Conservation (phyloP, 2,888 invertebrate species). For the Cephus rjabovi region DNA sequence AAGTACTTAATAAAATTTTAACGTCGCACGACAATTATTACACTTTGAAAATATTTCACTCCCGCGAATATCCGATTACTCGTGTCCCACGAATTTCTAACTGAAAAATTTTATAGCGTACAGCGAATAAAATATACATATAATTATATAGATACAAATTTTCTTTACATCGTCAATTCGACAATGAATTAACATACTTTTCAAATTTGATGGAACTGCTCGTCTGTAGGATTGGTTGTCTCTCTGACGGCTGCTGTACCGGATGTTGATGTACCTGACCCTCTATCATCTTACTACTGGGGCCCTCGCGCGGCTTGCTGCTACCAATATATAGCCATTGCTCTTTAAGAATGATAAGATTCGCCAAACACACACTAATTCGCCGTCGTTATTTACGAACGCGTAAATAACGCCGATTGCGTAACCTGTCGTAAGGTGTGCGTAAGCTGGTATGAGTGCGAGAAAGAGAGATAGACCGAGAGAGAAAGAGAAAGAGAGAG, state of each 20-base stretch:
- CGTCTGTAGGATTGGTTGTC: slow-evolving; percentile 30
- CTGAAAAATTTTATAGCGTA: neutral
- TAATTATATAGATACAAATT: neutral
- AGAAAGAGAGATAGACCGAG: neutral
- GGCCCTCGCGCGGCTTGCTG: slow-evolving; percentile 35
- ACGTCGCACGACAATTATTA: neutral
- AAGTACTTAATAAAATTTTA: neutral
- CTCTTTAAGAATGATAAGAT: slow-evolving; percentile 31
- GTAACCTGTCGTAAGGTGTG: slow-evolving; percentile 15
- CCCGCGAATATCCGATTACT: neutral
- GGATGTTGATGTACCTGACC: slow-evolving; percentile 50
- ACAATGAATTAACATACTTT: slow-evolving; percentile 40
- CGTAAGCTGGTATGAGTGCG: neutral
- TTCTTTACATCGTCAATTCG: neutral
- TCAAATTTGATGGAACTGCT: slow-evolving; percentile 44
- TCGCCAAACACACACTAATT: slow-evolving; percentile 11
- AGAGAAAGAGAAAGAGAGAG: no score
- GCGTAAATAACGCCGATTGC: slow-evolving; percentile 16
- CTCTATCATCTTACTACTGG: slow-evolving; percentile 59
- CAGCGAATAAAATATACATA: neutral
- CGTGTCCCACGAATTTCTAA: neutral
- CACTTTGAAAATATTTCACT: neutral
- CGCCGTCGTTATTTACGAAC: slow-evolving; percentile 14
- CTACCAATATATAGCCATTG: slow-evolving; percentile 50
- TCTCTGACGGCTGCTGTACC: slow-evolving; percentile 28